These are phyloP conservation scores for Trichoplusia ni DNA, from an alignment of 1,140 invertebrate genomes.

Conservation along the genomic window DNA sequence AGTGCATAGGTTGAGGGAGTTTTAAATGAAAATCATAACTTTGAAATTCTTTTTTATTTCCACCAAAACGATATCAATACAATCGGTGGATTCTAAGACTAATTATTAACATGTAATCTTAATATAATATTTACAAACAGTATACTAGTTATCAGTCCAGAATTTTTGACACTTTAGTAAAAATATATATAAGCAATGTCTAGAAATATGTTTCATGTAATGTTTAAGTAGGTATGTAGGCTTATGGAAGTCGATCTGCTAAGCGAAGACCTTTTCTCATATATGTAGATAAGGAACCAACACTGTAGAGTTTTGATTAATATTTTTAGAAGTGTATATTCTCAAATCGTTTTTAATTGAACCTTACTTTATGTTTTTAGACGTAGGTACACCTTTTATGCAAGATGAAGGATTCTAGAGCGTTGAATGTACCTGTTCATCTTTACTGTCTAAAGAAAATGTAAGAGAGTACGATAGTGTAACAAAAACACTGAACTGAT, in stretches of 20 bases:
- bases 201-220: neutral
- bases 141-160: constrained; percentile 13
- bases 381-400: too few relatives aligned
- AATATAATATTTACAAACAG: constrained; percentile 21
- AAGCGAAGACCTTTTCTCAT: too few relatives aligned
- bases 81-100: constrained; percentile 28
- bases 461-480: neutral
- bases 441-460: too few relatives aligned
- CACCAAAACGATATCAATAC: constrained; percentile 32
- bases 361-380: too few relatives aligned
- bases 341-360: too few relatives aligned
- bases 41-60: constrained; percentile 31
- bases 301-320: too few relatives aligned
- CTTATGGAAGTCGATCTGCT: too few relatives aligned
- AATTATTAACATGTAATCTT: constrained; percentile 25
- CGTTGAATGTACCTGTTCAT: too few relatives aligned
- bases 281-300: too few relatives aligned
- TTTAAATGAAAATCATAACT: neutral
- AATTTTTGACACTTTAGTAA: constrained; percentile 16
- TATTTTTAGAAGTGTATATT: too few relatives aligned
- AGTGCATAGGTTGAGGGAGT: neutral
- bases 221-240: neutral
- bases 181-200: neutral
- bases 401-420: too few relatives aligned
- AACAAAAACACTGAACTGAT: constrained; percentile 23